These are phyloP conservation scores for Drosophila robusta DNA, from an alignment of 2,888 invertebrate species.

Conservation along the genomic window DNA sequence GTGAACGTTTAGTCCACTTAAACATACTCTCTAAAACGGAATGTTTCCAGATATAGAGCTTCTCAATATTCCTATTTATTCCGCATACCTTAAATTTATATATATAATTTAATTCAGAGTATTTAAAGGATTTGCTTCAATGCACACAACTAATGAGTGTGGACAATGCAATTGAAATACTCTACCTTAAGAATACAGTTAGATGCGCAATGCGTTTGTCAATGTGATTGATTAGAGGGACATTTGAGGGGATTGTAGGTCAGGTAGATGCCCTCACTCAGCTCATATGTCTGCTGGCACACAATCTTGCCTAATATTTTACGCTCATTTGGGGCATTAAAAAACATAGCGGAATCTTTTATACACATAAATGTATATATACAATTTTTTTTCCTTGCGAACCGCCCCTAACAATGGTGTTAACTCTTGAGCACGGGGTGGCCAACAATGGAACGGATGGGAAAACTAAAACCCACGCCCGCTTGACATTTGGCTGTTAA, in stretches of 20 bases:
- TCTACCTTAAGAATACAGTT: constrained; percentile 28
- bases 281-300: constrained; percentile 19
- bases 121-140: constrained; percentile 24
- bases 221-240: constrained; percentile 65
- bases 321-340: constrained; percentile 77
- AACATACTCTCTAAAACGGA: too few relatives aligned
- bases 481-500: constrained; percentile 79
- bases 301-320: constrained; percentile 77
- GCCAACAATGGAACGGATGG: constrained; percentile 65
- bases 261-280: constrained; percentile 38
- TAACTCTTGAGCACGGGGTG: constrained; percentile 64
- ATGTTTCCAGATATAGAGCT: too few relatives aligned
- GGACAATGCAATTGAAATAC: constrained; percentile 30
- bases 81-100: neutral
- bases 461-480: constrained; percentile 71
- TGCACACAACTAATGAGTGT: constrained; percentile 26
- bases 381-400: constrained; percentile 1
- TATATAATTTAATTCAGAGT: neutral
- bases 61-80: neutral
- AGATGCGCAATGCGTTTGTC: constrained; percentile 37
- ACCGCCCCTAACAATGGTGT: constrained; percentile 49
- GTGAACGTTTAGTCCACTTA: too few relatives aligned
- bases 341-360: constrained; percentile 57
- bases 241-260: constrained; percentile 16
- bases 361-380: constrained; percentile 16